phyloP scores from a whole-genome alignment of 2,888 invertebrate genomes.

The Laspeyria flexula region DNA sequence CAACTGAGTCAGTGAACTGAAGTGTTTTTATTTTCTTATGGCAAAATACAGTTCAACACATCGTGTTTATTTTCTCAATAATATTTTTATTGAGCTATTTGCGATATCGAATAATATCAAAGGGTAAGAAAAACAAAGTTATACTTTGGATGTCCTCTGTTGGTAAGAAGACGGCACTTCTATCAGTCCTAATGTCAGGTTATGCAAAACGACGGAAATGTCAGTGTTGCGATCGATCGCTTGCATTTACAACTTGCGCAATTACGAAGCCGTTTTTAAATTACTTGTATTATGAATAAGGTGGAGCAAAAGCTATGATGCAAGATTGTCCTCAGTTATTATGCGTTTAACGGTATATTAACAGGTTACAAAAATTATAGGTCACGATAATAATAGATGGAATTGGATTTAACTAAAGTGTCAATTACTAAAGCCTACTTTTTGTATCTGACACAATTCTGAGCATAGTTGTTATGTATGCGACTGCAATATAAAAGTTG shows the following conservation, averaged over 20 bases:
- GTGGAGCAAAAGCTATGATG: background rate
- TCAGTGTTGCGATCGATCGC: slow-evolving; percentile 50
- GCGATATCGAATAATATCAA: slow-evolving; percentile 25
- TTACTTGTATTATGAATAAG: slow-evolving; percentile 7
- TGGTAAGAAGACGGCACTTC: slow-evolving; percentile 53
- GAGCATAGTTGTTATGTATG: too few species aligned
- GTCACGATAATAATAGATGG: too few species aligned
- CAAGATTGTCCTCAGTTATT: slow-evolving; percentile 11
- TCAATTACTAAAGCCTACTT: too few species aligned
- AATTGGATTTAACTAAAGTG: too few species aligned
- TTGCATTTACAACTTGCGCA: slow-evolving; percentile 44
- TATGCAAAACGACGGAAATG: slow-evolving; percentile 71
- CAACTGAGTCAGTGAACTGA: slow-evolving; percentile 21
- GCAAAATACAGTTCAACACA: slow-evolving; percentile 21
- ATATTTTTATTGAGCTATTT: slow-evolving; percentile 27
- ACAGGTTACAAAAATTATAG: too few species aligned
- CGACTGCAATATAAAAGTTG: too few species aligned
- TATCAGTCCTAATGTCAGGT: slow-evolving; percentile 67
- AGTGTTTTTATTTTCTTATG: slow-evolving; percentile 23
- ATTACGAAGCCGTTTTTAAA: slow-evolving; percentile 30
- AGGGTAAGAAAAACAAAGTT: slow-evolving; percentile 24
- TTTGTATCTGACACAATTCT: too few species aligned
- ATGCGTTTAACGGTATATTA: slow-evolving; percentile 6
- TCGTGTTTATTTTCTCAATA: slow-evolving; percentile 22
- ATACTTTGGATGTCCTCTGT: slow-evolving; percentile 45